Evolutionary conservation across 2,797 vertebrate species (phyloP).

Genomic region (Channallabes apus): DNA sequence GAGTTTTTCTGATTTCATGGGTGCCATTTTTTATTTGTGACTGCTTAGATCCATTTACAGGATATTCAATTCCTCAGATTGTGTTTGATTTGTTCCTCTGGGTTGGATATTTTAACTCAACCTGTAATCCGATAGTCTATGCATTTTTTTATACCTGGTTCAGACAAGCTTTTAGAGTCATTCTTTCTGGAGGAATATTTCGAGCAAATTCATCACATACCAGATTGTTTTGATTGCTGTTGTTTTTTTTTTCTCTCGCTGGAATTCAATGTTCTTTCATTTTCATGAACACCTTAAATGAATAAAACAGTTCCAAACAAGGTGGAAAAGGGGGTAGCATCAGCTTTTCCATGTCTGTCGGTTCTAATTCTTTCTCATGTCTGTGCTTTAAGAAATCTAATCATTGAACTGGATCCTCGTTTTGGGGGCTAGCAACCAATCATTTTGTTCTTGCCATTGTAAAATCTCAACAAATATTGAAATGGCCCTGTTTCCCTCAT

Average conservation of each 20-base stretch:
- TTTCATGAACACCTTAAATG: background rate
- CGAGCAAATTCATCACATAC: slow-evolving; percentile 24
- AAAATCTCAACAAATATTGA: background rate
- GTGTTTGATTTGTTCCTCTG: slow-evolving; percentile 58
- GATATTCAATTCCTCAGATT: slow-evolving; percentile 48
- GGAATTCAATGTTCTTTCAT: background rate
- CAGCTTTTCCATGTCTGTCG: too few relatives aligned
- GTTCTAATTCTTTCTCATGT: background rate
- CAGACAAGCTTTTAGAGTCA: slow-evolving; percentile 59
- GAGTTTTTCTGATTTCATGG: slow-evolving; percentile 57
- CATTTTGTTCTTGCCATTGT: background rate
- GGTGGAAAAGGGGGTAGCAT: background rate
- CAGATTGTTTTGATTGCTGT: slow-evolving; percentile 31
- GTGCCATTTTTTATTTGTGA: slow-evolving; percentile 62
- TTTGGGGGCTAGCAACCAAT: background rate
- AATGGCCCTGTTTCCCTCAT: background rate
- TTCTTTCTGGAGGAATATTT: slow-evolving; percentile 48
- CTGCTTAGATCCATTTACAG: slow-evolving; percentile 54
- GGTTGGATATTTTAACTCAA: slow-evolving; percentile 64
- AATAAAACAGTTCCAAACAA: background rate
- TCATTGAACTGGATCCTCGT: background rate
- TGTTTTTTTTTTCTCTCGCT: background rate
- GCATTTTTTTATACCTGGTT: slow-evolving; percentile 67
- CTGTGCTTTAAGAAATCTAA: background rate
- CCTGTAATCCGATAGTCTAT: slow-evolving; percentile 64